phyloP scores from a whole-genome alignment of 2,888 invertebrate genomes.

The Priapulus caudatus region DNA sequence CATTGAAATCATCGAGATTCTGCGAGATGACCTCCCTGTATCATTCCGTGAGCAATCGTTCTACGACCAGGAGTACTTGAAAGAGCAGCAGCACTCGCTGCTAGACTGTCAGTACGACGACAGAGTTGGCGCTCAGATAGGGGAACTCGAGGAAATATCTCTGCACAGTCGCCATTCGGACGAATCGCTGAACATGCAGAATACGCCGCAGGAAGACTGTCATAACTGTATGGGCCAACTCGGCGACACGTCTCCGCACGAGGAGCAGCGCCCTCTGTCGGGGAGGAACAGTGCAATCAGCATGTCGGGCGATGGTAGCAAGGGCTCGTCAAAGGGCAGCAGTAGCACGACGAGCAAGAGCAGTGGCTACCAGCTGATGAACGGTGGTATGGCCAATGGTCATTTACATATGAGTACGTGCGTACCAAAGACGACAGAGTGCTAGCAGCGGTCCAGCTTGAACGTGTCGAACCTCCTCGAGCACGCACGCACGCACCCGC shows the following conservation, averaged over 20 bases:
- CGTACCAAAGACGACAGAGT: not conserved
- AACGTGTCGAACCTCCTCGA: too few species aligned
- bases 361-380: not conserved
- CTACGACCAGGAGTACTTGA: not conserved
- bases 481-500: too few species aligned
- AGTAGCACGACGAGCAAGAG: not conserved
- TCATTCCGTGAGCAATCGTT: constrained; percentile 1
- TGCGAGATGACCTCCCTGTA: not conserved
- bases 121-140: too few species aligned
- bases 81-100: not conserved
- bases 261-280: not conserved
- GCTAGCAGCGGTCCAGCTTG: not conserved
- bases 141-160: not conserved
- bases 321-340: not conserved
- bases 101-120: not conserved
- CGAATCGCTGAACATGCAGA: not conserved
- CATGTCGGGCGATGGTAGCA: not conserved
- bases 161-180: not conserved
- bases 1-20: constrained; percentile 40
- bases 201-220: not conserved
- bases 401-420: too few species aligned
- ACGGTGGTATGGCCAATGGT: not conserved
- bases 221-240: not conserved
- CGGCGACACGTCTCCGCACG: not conserved
- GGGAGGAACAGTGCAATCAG: not conserved